phyloP scores from a whole-genome alignment of 2,113 vertebrate genomes.

The Cygnus buccinator region DNA sequence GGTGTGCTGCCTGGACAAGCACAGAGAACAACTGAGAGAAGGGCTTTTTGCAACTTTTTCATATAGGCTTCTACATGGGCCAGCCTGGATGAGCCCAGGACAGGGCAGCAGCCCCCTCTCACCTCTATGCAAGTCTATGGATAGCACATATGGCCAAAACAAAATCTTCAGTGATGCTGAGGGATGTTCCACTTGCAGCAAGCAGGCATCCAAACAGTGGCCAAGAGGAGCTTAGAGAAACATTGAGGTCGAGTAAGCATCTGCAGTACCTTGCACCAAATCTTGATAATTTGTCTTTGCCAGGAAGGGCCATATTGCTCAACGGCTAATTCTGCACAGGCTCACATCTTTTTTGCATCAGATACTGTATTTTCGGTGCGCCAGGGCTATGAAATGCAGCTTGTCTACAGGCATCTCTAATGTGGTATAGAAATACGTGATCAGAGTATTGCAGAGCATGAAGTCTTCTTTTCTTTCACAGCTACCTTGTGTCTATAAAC shows the following conservation, averaged over 20 bases:
- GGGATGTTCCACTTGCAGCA: not conserved
- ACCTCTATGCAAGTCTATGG: not conserved
- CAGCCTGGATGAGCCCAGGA: not conserved
- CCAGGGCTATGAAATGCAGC: not conserved
- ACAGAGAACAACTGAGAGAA: not conserved
- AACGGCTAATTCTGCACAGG: not conserved
- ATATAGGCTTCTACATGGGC: rapidly evolving
- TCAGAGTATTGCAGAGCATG: not conserved
- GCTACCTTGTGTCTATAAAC: not conserved
- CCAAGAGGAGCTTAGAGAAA: not conserved
- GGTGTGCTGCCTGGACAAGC: not conserved
- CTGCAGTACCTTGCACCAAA: not conserved
- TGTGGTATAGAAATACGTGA: not conserved
- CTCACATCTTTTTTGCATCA: not conserved
- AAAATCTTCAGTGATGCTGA: not conserved
- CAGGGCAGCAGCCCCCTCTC: not conserved
- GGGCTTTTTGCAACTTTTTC: not conserved
- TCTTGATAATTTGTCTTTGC: not conserved
- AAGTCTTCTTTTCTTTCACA: not conserved
- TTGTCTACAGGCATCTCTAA: not conserved
- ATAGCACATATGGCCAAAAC: not conserved
- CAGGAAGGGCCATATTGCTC: not conserved
- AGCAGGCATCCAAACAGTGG: not conserved
- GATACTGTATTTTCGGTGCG: not conserved
- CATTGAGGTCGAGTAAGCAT: rapidly evolving